Conservation (phyloP, 2,888 invertebrate genomes). For the Dolichopus griseipennis region DNA sequence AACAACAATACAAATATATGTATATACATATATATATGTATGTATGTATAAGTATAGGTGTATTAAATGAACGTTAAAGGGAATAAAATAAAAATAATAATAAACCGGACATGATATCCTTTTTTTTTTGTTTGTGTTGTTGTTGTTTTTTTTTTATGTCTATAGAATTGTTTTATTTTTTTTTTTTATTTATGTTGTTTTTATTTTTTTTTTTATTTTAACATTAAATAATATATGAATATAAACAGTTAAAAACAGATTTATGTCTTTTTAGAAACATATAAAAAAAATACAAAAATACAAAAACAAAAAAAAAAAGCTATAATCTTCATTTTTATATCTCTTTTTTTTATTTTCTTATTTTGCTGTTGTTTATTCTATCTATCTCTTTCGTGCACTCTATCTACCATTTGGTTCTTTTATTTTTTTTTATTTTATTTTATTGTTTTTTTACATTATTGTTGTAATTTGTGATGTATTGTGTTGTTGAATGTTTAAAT, state of each 20-base stretch:
- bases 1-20: not conserved
- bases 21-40: not conserved
- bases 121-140: not conserved
- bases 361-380: not conserved
- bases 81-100: not conserved
- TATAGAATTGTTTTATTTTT: not conserved
- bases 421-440: not conserved
- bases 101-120: conserved; percentile 2
- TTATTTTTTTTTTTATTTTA: not conserved
- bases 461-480: not conserved
- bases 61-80: not conserved
- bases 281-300: not conserved
- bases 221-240: conserved; percentile 4
- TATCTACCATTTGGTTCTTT: not conserved
- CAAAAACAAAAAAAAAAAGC: not conserved
- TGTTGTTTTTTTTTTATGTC: not conserved
- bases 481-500: not conserved
- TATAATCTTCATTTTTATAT: conserved; percentile 3
- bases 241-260: conserved; percentile 6
- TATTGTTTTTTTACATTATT: not conserved
- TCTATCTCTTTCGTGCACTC: too few relatives aligned
- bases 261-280: not conserved
- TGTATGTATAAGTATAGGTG: too few relatives aligned
- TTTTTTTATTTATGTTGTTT: too few relatives aligned
- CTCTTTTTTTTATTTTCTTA: not conserved